Conservation (phyloP, 2,797 vertebrate genomes). For the Synaphobranchus kaupii region DNA sequence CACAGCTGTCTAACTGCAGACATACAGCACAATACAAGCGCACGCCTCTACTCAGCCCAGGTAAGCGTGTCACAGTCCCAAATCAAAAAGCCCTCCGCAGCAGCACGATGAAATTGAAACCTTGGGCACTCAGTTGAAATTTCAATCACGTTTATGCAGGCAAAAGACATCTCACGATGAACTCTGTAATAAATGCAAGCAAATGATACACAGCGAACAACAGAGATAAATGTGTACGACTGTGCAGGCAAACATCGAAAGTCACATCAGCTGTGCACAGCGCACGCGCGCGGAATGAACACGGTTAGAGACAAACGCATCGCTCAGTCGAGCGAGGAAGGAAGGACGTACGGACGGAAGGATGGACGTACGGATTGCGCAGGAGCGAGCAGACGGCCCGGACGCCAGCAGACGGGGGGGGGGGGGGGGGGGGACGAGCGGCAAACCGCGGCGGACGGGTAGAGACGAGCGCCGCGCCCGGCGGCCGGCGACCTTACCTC, state of each 20-base stretch:
- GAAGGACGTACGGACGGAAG: background rate
- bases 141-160: background rate
- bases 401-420: background rate
- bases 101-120: background rate
- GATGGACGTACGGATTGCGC: background rate
- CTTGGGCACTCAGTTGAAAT: background rate
- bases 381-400: background rate
- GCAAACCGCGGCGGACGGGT: background rate
- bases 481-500: constrained; percentile 52
- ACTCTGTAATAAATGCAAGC: background rate
- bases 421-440: background rate
- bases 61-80: background rate
- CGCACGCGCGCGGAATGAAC: background rate
- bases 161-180: background rate
- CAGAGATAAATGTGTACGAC: background rate
- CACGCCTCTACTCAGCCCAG: background rate
- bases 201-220: background rate
- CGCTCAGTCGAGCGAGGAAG: background rate
- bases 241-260: background rate
- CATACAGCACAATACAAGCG: background rate
- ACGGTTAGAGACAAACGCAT: background rate
- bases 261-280: background rate
- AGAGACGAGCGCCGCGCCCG: background rate
- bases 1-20: background rate
- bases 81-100: background rate